Percentiles rank a stretch among this genome's conserved stretches.
These are phyloP conservation scores for Leistus spinibarbis DNA, from an alignment of 2,888 invertebrate species.

Conservation along the genomic window DNA sequence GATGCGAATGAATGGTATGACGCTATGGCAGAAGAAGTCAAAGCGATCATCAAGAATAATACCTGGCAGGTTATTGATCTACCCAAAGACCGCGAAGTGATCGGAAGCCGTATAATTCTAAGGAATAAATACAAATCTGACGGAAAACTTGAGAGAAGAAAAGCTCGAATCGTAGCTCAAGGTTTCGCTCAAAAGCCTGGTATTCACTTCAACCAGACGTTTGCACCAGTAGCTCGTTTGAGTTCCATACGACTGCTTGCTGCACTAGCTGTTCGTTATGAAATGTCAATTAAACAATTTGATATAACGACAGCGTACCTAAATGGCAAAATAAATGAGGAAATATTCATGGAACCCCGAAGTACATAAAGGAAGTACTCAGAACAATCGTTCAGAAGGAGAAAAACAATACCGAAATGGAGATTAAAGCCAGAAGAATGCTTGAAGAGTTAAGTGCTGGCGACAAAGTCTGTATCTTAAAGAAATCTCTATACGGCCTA, in stretches of 20 bases:
- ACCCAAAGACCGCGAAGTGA: not conserved
- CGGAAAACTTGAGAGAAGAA: not conserved
- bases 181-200: not conserved
- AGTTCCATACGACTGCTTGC: constrained; percentile 25
- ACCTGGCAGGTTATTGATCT: constrained; percentile 6
- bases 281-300: not conserved
- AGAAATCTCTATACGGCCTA: not conserved
- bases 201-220: not conserved
- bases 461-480: constrained; percentile 39
- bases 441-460: constrained; percentile 38
- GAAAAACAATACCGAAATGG: not conserved
- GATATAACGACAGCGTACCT: constrained; percentile 5
- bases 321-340: constrained; percentile 1
- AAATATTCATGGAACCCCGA: constrained; percentile 11
- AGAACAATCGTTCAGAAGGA: not conserved
- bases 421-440: not conserved
- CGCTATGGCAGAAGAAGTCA: not conserved
- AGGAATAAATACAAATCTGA: not conserved
- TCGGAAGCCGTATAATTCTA: not conserved
- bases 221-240: not conserved
- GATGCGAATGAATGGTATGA: constrained; percentile 4
- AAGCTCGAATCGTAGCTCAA: not conserved
- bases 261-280: constrained; percentile 32
- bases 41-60: constrained; percentile 10
- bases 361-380: no score